Conservation (phyloP, 1,140 invertebrate species). For the Ostrea edulis region DNA sequence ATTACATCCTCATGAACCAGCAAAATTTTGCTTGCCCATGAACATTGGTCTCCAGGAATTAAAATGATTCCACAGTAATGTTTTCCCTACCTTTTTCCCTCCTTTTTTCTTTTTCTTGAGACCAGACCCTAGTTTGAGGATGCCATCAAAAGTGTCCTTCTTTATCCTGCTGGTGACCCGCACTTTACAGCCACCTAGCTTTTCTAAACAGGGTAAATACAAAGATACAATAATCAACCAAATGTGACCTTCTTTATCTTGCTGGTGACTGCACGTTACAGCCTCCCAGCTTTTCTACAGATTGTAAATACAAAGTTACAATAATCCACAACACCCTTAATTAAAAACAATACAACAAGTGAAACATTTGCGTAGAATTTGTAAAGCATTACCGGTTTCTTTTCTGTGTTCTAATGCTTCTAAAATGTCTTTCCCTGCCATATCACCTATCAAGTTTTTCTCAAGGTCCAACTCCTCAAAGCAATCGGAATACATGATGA, state of each 20-base stretch:
- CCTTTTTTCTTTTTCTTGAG: slow-evolving; percentile 75
- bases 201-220: slow-evolving; percentile 64
- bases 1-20: no score
- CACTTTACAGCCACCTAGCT: slow-evolving; percentile 73
- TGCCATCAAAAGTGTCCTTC: slow-evolving; percentile 71
- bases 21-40: no score
- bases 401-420: slow-evolving; percentile 75
- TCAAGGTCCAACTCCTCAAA: slow-evolving; percentile 78
- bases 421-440: slow-evolving; percentile 74
- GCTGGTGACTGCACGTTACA: slow-evolving; percentile 75
- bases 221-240: slow-evolving; percentile 8
- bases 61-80: no score
- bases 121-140: slow-evolving; percentile 74
- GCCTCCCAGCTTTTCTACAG: slow-evolving; percentile 73
- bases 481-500: slow-evolving; percentile 74
- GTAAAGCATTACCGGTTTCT: slow-evolving; percentile 63
- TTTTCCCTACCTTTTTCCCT: slow-evolving; percentile 64
- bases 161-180: slow-evolving; percentile 75
- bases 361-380: background rate
- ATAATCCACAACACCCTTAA: background rate
- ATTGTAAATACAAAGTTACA: background rate
- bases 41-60: no score
- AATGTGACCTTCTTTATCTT: slow-evolving; percentile 74
- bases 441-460: slow-evolving; percentile 78
- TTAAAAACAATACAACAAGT: background rate